phyloP scores from a whole-genome alignment of 2,113 vertebrate genomes.

The Psilopsiagon aymara region DNA sequence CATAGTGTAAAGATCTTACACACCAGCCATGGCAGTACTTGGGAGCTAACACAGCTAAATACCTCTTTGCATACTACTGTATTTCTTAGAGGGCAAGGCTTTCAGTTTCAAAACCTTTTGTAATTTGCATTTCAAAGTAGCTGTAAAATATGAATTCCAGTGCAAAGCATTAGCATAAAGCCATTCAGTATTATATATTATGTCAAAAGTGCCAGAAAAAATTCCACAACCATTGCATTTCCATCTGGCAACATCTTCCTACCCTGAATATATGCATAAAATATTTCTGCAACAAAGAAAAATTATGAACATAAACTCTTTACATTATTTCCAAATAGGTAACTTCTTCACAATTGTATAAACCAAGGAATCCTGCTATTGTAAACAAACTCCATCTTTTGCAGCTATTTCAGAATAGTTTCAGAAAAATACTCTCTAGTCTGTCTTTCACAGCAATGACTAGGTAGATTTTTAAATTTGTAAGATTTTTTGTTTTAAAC shows the following conservation, averaged over 20 bases:
- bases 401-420: constrained; percentile 22
- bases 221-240: constrained; percentile 73
- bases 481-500: background rate
- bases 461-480: background rate
- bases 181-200: constrained; percentile 70
- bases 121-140: constrained; percentile 79
- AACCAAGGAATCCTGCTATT: constrained; percentile 37
- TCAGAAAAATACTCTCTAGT: background rate
- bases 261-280: constrained; percentile 77
- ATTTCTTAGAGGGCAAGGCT: constrained; percentile 59
- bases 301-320: constrained; percentile 76
- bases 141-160: constrained; percentile 74
- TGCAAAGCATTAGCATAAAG: constrained; percentile 76
- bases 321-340: constrained; percentile 74
- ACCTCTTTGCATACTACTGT: constrained; percentile 60
- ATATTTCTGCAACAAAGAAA: constrained; percentile 80
- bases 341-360: constrained; percentile 69
- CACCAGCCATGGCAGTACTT: background rate
- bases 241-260: constrained; percentile 78
- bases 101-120: constrained; percentile 54
- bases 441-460: background rate
- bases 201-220: constrained; percentile 75
- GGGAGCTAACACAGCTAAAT: constrained; percentile 40
- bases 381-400: constrained; percentile 27
- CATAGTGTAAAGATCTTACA: background rate